Evolutionary conservation across 1,140 invertebrate genomes (phyloP), one percentile per base, ranked within the genome.

Genomic region (Panulirus ornatus): DNA sequence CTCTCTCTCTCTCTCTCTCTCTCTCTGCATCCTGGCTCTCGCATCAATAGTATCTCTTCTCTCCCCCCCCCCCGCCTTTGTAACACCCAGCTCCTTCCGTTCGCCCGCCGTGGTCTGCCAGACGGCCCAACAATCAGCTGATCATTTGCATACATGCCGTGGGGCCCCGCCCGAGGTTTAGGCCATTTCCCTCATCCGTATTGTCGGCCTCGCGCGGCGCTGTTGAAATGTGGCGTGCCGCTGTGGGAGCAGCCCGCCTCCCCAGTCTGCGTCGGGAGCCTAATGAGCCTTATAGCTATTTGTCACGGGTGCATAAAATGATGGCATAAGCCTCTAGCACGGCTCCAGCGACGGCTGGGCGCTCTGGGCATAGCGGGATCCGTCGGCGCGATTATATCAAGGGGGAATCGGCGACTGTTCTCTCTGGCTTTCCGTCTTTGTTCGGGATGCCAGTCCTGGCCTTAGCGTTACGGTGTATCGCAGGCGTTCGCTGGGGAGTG

Each of bases 251-350:
- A 5, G 51, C 5, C 3, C 14, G 30, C 58, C 5, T 6, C 58
- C 58, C n/a, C n/a, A 14, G 8, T 19, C 22, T 0, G 3, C 51
- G n/a, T 19, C 58, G 5, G 58, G 14, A 47, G 9, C 58, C n/a
- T 66, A 66, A 66, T 66, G 58, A 66, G n/a, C 58, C 58, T 27
- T 66, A 5, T 6, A 66, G 58, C 22, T 66, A 66, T 66, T 66
- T 47, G 44, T 47, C 44, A n/a, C n/a, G n/a, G n/a, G n/a, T n/a
- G n/a, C n/a, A n/a, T n/a, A n/a, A n/a, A n/a, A n/a, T n/a, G n/a
- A n/a, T n/a, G n/a, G n/a, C n/a, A n/a, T n/a, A n/a, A n/a, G n/a
- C n/a, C n/a, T n/a, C n/a, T n/a, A n/a, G n/a, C n/a, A n/a, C n/a
- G n/a, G n/a, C n/a, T n/a, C n/a, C n/a, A n/a, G n/a, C n/a, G n/a